These are phyloP conservation scores for Desoria tigrina DNA, from an alignment of 2,888 invertebrate genomes.

Conservation along the genomic window DNA sequence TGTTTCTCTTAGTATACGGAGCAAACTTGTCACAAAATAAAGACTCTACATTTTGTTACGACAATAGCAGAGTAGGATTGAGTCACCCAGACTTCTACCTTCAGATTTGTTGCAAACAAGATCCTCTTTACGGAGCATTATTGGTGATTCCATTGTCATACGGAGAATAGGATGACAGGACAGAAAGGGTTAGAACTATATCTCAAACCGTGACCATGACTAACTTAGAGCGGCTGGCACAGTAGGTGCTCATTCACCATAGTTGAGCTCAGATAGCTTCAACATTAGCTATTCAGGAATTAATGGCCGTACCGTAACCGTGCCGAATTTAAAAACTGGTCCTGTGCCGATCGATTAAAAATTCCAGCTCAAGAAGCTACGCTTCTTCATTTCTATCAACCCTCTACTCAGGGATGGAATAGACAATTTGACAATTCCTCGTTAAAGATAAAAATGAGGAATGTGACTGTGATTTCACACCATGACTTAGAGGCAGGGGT, in stretches of 20 bases:
- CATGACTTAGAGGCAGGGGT: slow-evolving; percentile 20
- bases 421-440: too few species aligned
- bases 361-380: neutral
- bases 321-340: too few species aligned
- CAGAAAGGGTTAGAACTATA: neutral
- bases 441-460: slow-evolving; percentile 9
- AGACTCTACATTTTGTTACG: too few species aligned
- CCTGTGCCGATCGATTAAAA: neutral
- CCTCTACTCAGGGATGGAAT: neutral
- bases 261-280: slow-evolving; percentile 2
- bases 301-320: neutral
- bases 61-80: too few species aligned
- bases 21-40: too few species aligned
- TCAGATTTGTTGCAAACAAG: neutral
- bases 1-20: too few species aligned
- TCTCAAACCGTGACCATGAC: slow-evolving; percentile 21
- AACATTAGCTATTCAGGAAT: slow-evolving; percentile 7
- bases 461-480: slow-evolving; percentile 20
- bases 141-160: neutral
- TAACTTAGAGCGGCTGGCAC: slow-evolving; percentile 14
- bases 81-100: too few species aligned
- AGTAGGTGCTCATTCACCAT: slow-evolving; percentile 14
- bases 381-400: too few species aligned
- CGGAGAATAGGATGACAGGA: neutral
- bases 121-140: neutral